Conservation (phyloP, 1,140 invertebrate genomes). For the Pteromalus puparum region DNA sequence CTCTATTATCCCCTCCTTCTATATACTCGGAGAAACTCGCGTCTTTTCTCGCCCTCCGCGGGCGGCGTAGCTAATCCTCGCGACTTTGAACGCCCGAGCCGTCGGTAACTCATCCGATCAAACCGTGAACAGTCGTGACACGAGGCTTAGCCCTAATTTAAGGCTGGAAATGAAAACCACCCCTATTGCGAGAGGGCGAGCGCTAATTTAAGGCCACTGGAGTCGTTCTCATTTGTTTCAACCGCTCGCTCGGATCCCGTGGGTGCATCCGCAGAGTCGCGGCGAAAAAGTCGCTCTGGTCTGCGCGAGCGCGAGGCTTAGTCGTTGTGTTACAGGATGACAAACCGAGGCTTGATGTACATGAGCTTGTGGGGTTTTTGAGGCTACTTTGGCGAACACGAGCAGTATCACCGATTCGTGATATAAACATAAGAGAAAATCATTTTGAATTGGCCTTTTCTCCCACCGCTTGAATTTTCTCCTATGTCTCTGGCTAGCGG, state of each 20-base stretch:
- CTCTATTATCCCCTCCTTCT: background rate
- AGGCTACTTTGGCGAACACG: background rate
- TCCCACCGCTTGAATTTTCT: too few relatives aligned
- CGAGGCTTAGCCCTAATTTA: constrained; percentile 74
- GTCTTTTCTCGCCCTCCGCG: background rate
- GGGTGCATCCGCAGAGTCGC: constrained; percentile 53
- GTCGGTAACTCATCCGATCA: constrained; percentile 70
- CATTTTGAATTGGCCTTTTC: too few relatives aligned
- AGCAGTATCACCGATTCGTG: too few relatives aligned
- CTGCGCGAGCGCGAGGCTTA: background rate
- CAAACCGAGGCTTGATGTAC: background rate
- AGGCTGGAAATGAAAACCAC: constrained; percentile 75
- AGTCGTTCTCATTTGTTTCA: constrained; percentile 74
- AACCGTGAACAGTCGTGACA: constrained; percentile 69
- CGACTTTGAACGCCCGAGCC: constrained; percentile 56
- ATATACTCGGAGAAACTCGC: constrained; percentile 21
- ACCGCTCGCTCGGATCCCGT: constrained; percentile 65
- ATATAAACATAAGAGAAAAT: too few relatives aligned
- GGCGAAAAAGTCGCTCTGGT: background rate
- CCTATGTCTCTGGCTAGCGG: too few relatives aligned
- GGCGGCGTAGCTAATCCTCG: constrained; percentile 32
- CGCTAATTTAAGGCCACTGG: constrained; percentile 73
- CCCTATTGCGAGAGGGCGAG: constrained; percentile 56
- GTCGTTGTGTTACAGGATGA: background rate
- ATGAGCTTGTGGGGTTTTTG: background rate